Evolutionary conservation across 2,888 invertebrate species (phyloP).

Genomic region (Diplazon laetatorius): DNA sequence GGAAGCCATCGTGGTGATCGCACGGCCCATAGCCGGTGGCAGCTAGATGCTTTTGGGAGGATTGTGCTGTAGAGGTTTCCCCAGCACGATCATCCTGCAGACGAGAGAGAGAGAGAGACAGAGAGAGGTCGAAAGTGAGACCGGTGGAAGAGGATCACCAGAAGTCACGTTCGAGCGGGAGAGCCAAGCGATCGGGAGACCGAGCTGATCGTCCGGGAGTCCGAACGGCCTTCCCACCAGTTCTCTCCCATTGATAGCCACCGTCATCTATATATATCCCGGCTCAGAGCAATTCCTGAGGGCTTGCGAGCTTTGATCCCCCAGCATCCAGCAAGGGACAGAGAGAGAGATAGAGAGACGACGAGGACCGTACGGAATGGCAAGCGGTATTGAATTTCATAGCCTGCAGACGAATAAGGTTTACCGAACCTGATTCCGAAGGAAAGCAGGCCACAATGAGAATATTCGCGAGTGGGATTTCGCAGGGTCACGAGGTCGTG

Average conservation of each 20-base stretch:
- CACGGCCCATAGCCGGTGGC: constrained; percentile 4
- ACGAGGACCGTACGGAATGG: background rate
- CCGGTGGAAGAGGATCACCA: background rate
- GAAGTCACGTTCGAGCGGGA: constrained; percentile 22
- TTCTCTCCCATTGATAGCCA: constrained; percentile 3
- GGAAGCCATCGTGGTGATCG: constrained; percentile 18
- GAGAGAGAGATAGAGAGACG: background rate
- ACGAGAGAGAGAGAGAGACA: background rate
- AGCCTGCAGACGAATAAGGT: constrained; percentile 42
- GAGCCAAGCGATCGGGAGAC: constrained; percentile 16
- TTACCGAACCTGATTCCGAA: too few species aligned
- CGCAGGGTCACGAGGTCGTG: too few species aligned
- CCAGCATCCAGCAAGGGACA: background rate
- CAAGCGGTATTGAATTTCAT: constrained; percentile 46
- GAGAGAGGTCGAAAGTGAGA: too few species aligned
- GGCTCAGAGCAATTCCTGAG: constrained; percentile 14
- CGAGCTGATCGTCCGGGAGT: background rate
- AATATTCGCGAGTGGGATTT: too few species aligned
- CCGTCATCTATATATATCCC: constrained; percentile 4
- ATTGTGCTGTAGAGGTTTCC: background rate
- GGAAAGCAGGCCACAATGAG: too few species aligned
- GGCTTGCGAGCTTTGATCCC: constrained; percentile 43
- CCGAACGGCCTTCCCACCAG: background rate
- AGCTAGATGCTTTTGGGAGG: background rate
- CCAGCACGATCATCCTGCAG: background rate